Evolutionary conservation across 2,888 invertebrate genomes (phyloP).

Genomic region (Drosophila atroscutellata): DNA sequence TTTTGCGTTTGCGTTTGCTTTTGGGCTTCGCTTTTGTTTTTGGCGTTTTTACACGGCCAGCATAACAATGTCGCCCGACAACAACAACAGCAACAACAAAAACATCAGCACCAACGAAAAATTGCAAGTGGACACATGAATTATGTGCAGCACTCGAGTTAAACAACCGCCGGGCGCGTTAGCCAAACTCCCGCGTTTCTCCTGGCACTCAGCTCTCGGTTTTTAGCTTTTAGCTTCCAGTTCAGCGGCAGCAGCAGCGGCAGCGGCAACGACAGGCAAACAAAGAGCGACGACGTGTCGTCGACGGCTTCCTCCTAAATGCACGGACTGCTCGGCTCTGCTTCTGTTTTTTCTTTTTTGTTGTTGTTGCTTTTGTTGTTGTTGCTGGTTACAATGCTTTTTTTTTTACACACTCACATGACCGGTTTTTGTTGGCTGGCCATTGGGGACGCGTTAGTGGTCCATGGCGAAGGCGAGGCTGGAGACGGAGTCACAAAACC

Average conservation of each 20-base stretch:
- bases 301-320: slow-evolving; percentile 67
- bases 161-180: slow-evolving; percentile 75
- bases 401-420: slow-evolving; percentile 69
- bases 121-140: slow-evolving; percentile 81
- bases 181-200: slow-evolving; percentile 21
- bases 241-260: slow-evolving; percentile 11
- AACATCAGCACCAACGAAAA: slow-evolving; percentile 59
- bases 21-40: slow-evolving; percentile 68
- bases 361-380: slow-evolving; percentile 31
- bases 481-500: slow-evolving; percentile 4
- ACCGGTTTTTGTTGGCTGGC: slow-evolving; percentile 76
- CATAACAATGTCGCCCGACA: slow-evolving; percentile 74
- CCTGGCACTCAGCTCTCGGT: slow-evolving; percentile 21
- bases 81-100: slow-evolving; percentile 17
- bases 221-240: slow-evolving; percentile 40
- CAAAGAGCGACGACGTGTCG: slow-evolving; percentile 56
- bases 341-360: slow-evolving; percentile 12
- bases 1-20: slow-evolving; percentile 40
- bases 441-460: slow-evolving; percentile 81
- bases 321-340: slow-evolving; percentile 68
- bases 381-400: slow-evolving; percentile 41
- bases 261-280: slow-evolving; percentile 51
- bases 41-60: slow-evolving; percentile 76
- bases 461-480: slow-evolving; percentile 55
- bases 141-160: slow-evolving; percentile 81